Conservation (phyloP, 2,888 invertebrate species). For the Sphaeridia pumilis region DNA sequence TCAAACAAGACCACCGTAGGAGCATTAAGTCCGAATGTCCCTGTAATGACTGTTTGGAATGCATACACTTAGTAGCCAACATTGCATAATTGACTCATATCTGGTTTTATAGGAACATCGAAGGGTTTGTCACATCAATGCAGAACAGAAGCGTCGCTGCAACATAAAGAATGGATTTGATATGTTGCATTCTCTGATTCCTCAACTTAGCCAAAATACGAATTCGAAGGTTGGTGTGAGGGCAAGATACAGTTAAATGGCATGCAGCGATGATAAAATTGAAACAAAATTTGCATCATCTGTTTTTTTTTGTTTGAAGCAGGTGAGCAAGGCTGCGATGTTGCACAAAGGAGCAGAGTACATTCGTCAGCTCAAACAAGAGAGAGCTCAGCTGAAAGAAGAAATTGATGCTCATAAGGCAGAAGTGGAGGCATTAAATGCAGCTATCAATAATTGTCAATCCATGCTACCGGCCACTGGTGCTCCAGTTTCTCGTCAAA, state of each 20-base stretch:
- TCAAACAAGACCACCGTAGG: slow-evolving; percentile 34
- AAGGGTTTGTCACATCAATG: slow-evolving; percentile 81
- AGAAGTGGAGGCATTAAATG: slow-evolving; percentile 82
- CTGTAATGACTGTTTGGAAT: slow-evolving; percentile 23
- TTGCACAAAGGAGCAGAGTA: slow-evolving; percentile 93
- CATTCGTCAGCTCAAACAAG: slow-evolving; percentile 73
- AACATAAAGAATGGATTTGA: slow-evolving; percentile 96
- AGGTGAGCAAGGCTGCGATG: slow-evolving; percentile 92
- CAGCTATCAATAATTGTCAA: slow-evolving; percentile 86
- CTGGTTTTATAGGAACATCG: slow-evolving; percentile 55
- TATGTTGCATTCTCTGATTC: slow-evolving; percentile 80
- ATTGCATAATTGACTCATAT: too few relatives aligned
- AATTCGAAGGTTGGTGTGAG: slow-evolving; percentile 60
- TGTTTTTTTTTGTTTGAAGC: slow-evolving; percentile 29
- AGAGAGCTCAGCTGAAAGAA: slow-evolving; percentile 72
- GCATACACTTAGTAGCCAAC: too few relatives aligned
- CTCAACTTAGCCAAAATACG: slow-evolving; percentile 78
- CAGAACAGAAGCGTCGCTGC: slow-evolving; percentile 88
- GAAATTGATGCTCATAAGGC: slow-evolving; percentile 77
- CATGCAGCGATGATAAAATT: too few relatives aligned
- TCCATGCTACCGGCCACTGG: slow-evolving; percentile 90
- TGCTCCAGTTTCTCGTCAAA: slow-evolving; percentile 79
- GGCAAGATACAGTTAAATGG: neutral
- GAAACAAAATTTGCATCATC: too few relatives aligned
- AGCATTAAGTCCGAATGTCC: slow-evolving; percentile 29